Conservation (phyloP, 2,113 vertebrate genomes). For the Fulica atra region DNA sequence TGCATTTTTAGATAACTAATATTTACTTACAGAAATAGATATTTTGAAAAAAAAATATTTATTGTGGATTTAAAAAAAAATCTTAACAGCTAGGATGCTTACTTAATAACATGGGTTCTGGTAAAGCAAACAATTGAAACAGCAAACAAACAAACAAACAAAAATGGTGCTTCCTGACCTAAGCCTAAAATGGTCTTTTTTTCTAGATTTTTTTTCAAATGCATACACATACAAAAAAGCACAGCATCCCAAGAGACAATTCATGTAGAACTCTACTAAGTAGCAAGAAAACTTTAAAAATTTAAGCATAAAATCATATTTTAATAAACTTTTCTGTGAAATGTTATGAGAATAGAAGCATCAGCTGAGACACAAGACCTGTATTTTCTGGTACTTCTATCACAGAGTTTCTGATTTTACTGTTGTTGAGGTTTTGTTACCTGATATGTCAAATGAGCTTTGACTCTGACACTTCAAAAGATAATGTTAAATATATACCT, state of each 20-base stretch:
- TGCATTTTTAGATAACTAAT: neutral
- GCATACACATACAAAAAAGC: neutral
- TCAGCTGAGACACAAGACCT: neutral
- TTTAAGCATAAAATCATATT: neutral
- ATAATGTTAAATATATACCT: neutral
- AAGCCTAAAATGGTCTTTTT: neutral
- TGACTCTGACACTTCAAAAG: neutral
- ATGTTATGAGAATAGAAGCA: neutral
- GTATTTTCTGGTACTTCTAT: neutral
- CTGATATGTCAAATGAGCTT: neutral
- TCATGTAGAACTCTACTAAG: neutral
- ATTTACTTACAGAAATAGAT: neutral
- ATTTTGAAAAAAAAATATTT: neutral
- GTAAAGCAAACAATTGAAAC: neutral
- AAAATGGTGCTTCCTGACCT: neutral
- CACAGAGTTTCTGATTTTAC: neutral
- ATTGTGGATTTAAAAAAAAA: neutral
- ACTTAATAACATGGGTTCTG: neutral
- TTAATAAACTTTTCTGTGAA: neutral
- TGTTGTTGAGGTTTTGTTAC: neutral
- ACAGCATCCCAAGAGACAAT: neutral
- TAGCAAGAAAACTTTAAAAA: neutral
- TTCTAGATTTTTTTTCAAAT: neutral
- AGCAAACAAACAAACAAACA: neutral
- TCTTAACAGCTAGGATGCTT: neutral